Evolutionary conservation across 2,797 vertebrate genomes (phyloP), one percentile per base, ranked within the genome.

Genomic region (Kryptolebias ocellatus): DNA sequence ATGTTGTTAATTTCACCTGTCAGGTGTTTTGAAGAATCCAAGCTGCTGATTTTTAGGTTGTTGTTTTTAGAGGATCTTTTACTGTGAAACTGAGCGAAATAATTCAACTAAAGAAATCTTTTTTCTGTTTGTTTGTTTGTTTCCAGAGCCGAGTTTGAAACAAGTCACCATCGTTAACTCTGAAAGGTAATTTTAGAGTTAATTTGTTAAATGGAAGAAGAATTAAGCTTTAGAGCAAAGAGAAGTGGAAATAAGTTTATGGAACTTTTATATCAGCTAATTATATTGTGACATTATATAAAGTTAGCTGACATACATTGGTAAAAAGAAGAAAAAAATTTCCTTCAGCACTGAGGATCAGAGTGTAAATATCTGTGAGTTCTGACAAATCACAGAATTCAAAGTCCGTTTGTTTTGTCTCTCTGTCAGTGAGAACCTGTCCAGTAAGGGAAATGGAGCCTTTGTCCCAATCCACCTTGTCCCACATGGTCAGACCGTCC

Each of bases 391-490:
- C 4, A 4, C 39, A 42, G 4, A 53, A 28, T n/a, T 54, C n/a
- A 37, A n/a, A 54, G 18, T 51, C 4, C 0, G 18, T 18, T 17
- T 44, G 7, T 57, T 46, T 7, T 27, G 11, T 50, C 1, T 1
- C 24, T 6, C 5, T 4, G 2, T 4, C 68, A 76, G 74, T 17
- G 34, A 42, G n/a, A 34, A 47, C 1, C 29, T 64, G 31, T n/a
- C 53, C 1, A 17, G 15, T 0, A 4, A 7, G 10, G 11, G 0
- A 24, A 49, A 54, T 2, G 85, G 85, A 20, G 51, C 54, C 47
- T 91, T 92, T 53, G 20, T 92, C 55, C 87, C 90, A 5, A 73
- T 92, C 50, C 67, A 80, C 16, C 81, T 84, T 8, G 24, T 80
- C 10, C 42, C 75, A 0, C 34, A 63, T 1, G 3, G 28, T n/a